Evolutionary conservation across 2,888 invertebrate species (phyloP), one percentile per base, ranked within the genome.

Genomic region (Eurois occulta): DNA sequence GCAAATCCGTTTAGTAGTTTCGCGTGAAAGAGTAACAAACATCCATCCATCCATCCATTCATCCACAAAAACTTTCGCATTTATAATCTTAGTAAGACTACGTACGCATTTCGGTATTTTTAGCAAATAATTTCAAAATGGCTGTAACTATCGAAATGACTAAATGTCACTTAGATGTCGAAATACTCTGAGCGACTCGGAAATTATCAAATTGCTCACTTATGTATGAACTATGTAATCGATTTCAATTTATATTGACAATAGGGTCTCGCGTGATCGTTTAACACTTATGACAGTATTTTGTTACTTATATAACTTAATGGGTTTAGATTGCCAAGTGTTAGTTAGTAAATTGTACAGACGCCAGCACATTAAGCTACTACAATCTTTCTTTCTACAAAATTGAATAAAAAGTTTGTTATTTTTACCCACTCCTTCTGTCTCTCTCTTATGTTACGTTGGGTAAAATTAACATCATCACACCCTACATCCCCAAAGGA

Each of bases 171-270:
- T 67, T 21, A 38, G 11, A 67, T 80, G 67, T 62, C 32, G 71
- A 82, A 82, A 82, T 35, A 67, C 7, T 52, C 11, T 10, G 28
- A 55, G n/a, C 46, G 18, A 68, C 35, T 64, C 8, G 5, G 21
- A 75, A 18, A 62, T 80, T 6, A 65, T 43, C 1, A 69, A 80
- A 80, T 74, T 74, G 75, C 80, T 60, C 74, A 81, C 75, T 81
- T 58, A 66, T 52, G 28, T 58, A 66, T 52, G 28, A 6, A 18
- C 48, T 2, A 72, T 48, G 75, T 72, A 82, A 81, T 81, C 62
- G 32, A 72, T 68, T 81, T 77, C 32, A 32, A 77, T 72, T 72
- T 38, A 72, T 6, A 21, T 28, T 48, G 16, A 83, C 77, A 81
- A 77, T 72, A 77, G 68, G 43, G 66, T 24, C 48, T 58, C 72